A percentile compares a stretch with the other conserved stretches of the same genome.
Evolutionary conservation across 2,888 invertebrate species (phyloP).

Genomic region (Halictus ligatus): DNA sequence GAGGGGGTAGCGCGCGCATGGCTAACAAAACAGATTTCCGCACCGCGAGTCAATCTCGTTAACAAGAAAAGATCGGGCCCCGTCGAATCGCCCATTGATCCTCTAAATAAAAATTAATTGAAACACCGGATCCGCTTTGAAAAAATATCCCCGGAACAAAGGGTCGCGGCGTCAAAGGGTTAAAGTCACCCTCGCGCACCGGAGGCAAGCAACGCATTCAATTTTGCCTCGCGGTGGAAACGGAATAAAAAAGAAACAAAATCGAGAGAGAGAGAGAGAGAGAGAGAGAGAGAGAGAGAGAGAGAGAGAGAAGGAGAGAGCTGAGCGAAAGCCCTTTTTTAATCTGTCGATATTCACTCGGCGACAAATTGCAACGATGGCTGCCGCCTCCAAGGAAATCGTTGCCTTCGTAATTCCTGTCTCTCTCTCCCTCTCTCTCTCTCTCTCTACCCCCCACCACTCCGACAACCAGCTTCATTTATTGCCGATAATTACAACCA

Average conservation of each 20-base stretch:
- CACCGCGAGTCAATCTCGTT: background rate
- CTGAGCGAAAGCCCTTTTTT: constrained; percentile 49
- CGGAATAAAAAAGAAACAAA: constrained; percentile 1
- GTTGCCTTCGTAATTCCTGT: constrained; percentile 20
- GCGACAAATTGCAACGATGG: constrained; percentile 63
- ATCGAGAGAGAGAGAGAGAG: background rate
- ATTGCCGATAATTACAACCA: constrained; percentile 63
- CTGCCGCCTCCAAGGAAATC: constrained; percentile 32
- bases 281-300: background rate
- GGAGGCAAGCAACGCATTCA: constrained; percentile 9
- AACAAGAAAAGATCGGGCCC: background rate
- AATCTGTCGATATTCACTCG: constrained; percentile 67
- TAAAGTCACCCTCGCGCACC: background rate
- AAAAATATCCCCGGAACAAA: background rate
- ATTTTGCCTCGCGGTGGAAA: constrained; percentile 5
- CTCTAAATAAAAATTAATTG: background rate
- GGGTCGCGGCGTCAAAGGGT: background rate
- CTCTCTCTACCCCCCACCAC: background rate
- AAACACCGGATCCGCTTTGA: background rate
- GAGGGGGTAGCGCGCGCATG: background rate
- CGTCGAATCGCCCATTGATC: background rate
- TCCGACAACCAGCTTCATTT: constrained; percentile 40
- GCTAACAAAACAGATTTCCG: constrained; percentile 1
- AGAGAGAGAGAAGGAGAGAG: too few species aligned
- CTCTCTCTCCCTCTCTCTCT: background rate